These are phyloP conservation scores for Echeneis naucrates DNA, from an alignment of 2,797 vertebrate species.

Conservation along the genomic window DNA sequence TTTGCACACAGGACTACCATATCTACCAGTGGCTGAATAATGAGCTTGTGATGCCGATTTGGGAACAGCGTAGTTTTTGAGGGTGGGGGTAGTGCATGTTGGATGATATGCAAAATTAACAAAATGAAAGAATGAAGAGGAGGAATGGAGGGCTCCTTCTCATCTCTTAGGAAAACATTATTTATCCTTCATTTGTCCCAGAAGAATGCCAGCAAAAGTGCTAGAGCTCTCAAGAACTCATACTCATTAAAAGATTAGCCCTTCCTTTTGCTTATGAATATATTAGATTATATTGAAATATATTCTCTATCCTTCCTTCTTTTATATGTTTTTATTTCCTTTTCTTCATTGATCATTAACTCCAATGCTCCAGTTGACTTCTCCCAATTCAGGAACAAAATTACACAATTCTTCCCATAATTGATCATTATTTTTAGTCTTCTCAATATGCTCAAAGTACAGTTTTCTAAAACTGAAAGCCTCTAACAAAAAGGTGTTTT, in stretches of 20 bases:
- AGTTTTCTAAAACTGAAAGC: constrained; percentile 17
- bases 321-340: constrained; percentile 13
- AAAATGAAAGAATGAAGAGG: constrained; percentile 55
- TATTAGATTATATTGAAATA: constrained; percentile 39
- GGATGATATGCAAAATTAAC: constrained; percentile 54
- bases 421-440: constrained; percentile 10
- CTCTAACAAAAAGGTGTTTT: constrained; percentile 18
- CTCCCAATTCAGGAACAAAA: constrained; percentile 27
- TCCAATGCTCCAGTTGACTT: constrained; percentile 5
- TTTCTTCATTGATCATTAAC: background rate
- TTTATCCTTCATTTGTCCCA: constrained; percentile 65
- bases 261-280: constrained; percentile 53
- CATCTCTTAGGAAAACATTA: constrained; percentile 50
- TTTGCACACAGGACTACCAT: constrained; percentile 37
- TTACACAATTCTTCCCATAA: constrained; percentile 17
- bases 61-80: constrained; percentile 35
- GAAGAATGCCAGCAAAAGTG: constrained; percentile 59
- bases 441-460: constrained; percentile 9
- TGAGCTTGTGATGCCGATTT: constrained; percentile 60
- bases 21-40: constrained; percentile 58
- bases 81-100: constrained; percentile 36
- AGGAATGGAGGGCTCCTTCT: constrained; percentile 35
- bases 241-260: constrained; percentile 36
- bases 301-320: background rate
- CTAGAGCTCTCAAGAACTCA: constrained; percentile 46